These are phyloP conservation scores for Blera fallax DNA, from an alignment of 2,888 invertebrate genomes.

Conservation along the genomic window DNA sequence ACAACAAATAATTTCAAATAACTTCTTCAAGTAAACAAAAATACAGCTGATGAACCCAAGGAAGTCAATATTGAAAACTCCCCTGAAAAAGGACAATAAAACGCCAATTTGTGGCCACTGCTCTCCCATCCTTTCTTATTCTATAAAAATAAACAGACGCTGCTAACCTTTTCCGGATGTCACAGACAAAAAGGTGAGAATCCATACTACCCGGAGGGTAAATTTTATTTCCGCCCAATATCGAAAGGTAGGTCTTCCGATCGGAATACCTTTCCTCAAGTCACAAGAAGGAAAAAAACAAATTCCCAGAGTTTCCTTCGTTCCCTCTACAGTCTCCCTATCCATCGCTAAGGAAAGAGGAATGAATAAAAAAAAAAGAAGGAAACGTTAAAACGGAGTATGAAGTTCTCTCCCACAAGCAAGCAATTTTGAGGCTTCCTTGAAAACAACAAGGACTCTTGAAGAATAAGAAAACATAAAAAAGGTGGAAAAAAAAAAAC, in stretches of 20 bases:
- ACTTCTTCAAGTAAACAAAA: neutral
- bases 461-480: neutral
- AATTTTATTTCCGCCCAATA: conserved; percentile 42
- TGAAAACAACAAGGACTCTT: conserved; percentile 14
- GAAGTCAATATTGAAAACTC: neutral
- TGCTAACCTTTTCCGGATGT: conserved; percentile 7
- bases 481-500: neutral
- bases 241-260: conserved; percentile 5
- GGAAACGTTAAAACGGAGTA: neutral
- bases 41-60: neutral
- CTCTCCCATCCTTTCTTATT: neutral
- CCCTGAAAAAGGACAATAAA: neutral
- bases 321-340: neutral
- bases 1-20: neutral
- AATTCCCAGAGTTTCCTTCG: neutral
- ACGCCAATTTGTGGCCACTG: neutral
- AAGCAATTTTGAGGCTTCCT: conserved; percentile 42
- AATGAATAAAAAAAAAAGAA: neutral
- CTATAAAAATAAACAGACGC: neutral
- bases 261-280: neutral
- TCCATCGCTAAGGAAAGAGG: neutral
- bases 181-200: conserved; percentile 34
- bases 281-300: neutral
- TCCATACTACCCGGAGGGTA: conserved; percentile 3
- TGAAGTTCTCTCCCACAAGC: conserved; percentile 23